These are phyloP conservation scores for Xylophagus ater DNA, from an alignment of 2,888 invertebrate genomes.

Conservation along the genomic window DNA sequence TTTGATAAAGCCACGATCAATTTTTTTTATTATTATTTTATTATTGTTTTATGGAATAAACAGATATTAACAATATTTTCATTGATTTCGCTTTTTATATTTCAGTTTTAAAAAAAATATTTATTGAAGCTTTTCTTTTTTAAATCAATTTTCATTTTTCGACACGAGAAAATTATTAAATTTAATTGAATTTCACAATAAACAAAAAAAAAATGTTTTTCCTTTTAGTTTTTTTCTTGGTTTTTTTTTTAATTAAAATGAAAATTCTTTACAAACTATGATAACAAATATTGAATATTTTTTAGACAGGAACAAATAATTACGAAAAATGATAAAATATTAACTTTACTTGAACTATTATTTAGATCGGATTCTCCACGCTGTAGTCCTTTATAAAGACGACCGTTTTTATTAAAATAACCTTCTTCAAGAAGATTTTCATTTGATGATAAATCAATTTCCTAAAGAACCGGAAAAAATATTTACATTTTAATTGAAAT, in stretches of 20 bases:
- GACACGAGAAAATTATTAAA: too few species aligned
- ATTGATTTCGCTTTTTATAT: too few species aligned
- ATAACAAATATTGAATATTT: slow-evolving; percentile 9
- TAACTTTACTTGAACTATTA: slow-evolving; percentile 20
- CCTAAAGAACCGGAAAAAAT: slow-evolving; percentile 20
- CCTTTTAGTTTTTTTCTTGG: neutral
- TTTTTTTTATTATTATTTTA: too few species aligned
- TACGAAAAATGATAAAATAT: neutral
- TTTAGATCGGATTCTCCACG: slow-evolving; percentile 21
- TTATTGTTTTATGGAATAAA: too few species aligned
- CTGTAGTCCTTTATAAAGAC: slow-evolving; percentile 26
- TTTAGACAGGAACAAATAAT: slow-evolving; percentile 9
- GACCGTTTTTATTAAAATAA: slow-evolving; percentile 35
- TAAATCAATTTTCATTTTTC: too few species aligned
- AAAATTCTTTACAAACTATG: slow-evolving; percentile 11
- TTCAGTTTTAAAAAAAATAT: too few species aligned
- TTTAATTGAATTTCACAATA: too few species aligned
- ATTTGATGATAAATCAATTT: slow-evolving; percentile 32
- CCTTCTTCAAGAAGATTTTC: slow-evolving; percentile 37
- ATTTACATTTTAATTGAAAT: neutral
- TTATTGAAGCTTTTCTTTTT: too few species aligned
- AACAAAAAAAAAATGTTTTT: slow-evolving; percentile 4
- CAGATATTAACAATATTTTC: too few species aligned
- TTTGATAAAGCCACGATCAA: too few species aligned
- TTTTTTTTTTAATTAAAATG: slow-evolving; percentile 5